Conservation (phyloP, 2,888 invertebrate genomes). For the Eupithecia pulchellata region DNA sequence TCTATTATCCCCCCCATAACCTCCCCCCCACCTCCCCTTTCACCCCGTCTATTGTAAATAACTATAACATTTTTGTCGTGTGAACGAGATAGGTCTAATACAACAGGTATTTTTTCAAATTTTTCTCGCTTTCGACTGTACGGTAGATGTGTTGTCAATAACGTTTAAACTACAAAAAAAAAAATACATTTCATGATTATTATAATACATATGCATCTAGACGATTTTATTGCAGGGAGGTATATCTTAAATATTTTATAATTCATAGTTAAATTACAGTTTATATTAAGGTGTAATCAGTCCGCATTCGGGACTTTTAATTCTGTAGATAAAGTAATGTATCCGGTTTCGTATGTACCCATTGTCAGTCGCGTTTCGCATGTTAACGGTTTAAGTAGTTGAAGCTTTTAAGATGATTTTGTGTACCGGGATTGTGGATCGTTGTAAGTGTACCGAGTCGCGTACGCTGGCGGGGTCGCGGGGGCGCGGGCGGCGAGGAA, state of each 20-base stretch:
- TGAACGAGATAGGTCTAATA: constrained; percentile 81
- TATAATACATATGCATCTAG: constrained; percentile 76
- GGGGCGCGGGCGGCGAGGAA: constrained; percentile 37
- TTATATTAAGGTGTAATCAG: constrained; percentile 71
- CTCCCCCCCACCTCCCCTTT: constrained; percentile 47
- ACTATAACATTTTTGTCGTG: constrained; percentile 83
- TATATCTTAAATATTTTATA: constrained; percentile 82
- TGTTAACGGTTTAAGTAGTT: constrained; percentile 61
- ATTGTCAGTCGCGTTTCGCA: constrained; percentile 60
- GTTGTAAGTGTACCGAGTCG: constrained; percentile 55
- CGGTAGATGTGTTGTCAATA: constrained; percentile 85
- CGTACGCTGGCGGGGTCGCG: constrained; percentile 55
- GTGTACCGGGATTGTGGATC: constrained; percentile 47
- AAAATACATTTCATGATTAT: constrained; percentile 82
- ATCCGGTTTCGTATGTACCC: constrained; percentile 54
- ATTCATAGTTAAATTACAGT: constrained; percentile 82
- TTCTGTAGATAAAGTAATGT: constrained; percentile 66
- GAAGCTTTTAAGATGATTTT: constrained; percentile 61
- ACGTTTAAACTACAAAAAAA: constrained; percentile 80
- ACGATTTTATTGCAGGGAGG: constrained; percentile 82
- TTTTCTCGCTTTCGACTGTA: constrained; percentile 85
- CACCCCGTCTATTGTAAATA: constrained; percentile 82
- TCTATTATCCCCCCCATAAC: constrained; percentile 46
- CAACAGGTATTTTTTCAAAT: constrained; percentile 85
- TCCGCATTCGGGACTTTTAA: constrained; percentile 70